Evolutionary conservation across 2,797 vertebrate species (phyloP).

Genomic region (Molossus alvarezi): DNA sequence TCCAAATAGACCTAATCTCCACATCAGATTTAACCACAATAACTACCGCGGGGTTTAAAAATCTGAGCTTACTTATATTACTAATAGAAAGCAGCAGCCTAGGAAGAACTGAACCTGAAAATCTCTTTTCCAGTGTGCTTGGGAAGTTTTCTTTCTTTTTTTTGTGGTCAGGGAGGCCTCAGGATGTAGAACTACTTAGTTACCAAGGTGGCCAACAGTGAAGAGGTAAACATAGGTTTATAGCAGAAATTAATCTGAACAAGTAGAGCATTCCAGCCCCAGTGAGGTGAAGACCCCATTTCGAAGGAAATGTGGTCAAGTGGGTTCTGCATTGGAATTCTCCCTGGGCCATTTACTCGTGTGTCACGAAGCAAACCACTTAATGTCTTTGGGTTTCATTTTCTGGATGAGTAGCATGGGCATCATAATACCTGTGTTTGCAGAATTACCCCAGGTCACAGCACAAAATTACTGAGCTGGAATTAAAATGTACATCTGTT

Average conservation of each 20-base stretch:
- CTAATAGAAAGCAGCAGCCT: conserved; percentile 56
- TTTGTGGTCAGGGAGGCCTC: neutral
- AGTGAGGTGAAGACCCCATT: neutral
- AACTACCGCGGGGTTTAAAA: conserved; percentile 35
- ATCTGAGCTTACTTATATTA: neutral
- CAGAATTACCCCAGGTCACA: neutral
- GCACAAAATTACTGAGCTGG: neutral
- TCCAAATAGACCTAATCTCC: conserved; percentile 55
- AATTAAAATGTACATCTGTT: conserved; percentile 22
- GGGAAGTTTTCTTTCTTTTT: conserved; percentile 62
- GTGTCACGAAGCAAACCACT: neutral
- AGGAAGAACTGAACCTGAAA: conserved; percentile 37
- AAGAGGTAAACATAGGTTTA: neutral
- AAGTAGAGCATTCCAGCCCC: neutral
- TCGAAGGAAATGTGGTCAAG: neutral
- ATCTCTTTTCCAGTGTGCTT: conserved; percentile 36
- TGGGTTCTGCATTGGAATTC: neutral
- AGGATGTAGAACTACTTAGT: neutral
- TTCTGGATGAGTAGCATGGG: neutral
- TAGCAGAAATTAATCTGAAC: neutral
- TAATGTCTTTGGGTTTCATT: neutral
- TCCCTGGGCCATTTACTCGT: neutral
- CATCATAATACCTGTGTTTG: neutral
- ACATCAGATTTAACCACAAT: conserved; percentile 55
- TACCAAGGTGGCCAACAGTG: neutral